Evolutionary conservation across 1,140 invertebrate genomes (phyloP).

Genomic region (Drosophila busckii): DNA sequence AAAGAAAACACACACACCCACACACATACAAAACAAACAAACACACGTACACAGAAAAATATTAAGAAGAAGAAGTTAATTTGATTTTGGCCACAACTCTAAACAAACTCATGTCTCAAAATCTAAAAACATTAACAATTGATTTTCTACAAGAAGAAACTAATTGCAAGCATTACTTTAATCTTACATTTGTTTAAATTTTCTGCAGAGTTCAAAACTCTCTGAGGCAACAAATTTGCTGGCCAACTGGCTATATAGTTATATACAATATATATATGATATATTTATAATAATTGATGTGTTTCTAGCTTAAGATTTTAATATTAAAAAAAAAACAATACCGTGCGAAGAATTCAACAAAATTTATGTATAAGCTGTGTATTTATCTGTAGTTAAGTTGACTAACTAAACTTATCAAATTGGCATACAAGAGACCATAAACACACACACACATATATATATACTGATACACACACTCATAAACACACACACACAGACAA

Average conservation of each 20-base stretch:
- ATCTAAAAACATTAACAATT: conserved; percentile 12
- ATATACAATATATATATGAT: conserved; percentile 47
- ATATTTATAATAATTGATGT: conserved; percentile 71
- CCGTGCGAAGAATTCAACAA: conserved; percentile 34
- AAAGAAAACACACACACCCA: conserved; percentile 31
- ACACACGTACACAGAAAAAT: conserved; percentile 29
- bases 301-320: conserved; percentile 71
- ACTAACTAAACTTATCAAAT: conserved; percentile 32
- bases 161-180: conserved; percentile 50
- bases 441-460: conserved; percentile 23
- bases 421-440: conserved; percentile 22
- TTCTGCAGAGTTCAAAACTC: conserved; percentile 58
- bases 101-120: conserved; percentile 15
- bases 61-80: conserved; percentile 7
- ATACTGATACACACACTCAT: conserved; percentile 18
- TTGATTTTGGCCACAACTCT: neutral
- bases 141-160: conserved; percentile 33
- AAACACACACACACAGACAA: conserved; percentile 10
- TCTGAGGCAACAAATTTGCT: conserved; percentile 22
- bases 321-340: conserved; percentile 47
- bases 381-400: conserved; percentile 39
- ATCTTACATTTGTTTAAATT: conserved; percentile 23
- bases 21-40: conserved; percentile 15
- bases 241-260: conserved; percentile 31
- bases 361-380: conserved; percentile 53